These are phyloP conservation scores for Tachysurus fulvidraco DNA, from an alignment of 2,113 vertebrate species.

Conservation along the genomic window DNA sequence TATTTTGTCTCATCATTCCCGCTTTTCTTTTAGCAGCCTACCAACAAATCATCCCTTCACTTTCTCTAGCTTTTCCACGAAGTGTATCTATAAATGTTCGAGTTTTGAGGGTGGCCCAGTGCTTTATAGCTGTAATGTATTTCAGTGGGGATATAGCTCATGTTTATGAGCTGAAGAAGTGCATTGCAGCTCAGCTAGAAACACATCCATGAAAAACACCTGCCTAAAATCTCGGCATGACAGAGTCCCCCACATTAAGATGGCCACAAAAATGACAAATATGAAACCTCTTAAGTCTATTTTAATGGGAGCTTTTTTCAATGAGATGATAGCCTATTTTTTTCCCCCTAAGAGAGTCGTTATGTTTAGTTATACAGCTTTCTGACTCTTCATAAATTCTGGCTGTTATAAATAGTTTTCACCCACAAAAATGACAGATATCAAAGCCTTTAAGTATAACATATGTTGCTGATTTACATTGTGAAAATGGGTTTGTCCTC, in stretches of 20 bases:
- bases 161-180: constrained; percentile 61
- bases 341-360: background rate
- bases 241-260: background rate
- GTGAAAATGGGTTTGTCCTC: constrained; percentile 38
- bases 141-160: constrained; percentile 51
- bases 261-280: constrained; percentile 22
- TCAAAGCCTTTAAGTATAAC: constrained; percentile 38
- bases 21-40: constrained; percentile 32
- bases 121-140: constrained; percentile 61
- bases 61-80: constrained; percentile 12
- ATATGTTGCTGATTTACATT: constrained; percentile 37
- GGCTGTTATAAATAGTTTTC: constrained; percentile 16
- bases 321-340: background rate
- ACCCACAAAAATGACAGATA: constrained; percentile 23
- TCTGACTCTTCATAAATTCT: background rate
- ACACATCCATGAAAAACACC: constrained; percentile 54
- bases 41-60: constrained; percentile 20
- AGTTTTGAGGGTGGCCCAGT: constrained; percentile 9
- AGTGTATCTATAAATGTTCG: background rate
- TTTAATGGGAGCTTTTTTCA: constrained; percentile 19
- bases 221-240: constrained; percentile 33
- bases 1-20: constrained; percentile 15
- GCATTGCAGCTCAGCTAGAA: constrained; percentile 53
- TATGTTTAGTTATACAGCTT: constrained; percentile 10
- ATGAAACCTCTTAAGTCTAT: background rate